These are phyloP conservation scores for Apodemia mormo DNA, from an alignment of 2,888 invertebrate species.

Conservation along the genomic window DNA sequence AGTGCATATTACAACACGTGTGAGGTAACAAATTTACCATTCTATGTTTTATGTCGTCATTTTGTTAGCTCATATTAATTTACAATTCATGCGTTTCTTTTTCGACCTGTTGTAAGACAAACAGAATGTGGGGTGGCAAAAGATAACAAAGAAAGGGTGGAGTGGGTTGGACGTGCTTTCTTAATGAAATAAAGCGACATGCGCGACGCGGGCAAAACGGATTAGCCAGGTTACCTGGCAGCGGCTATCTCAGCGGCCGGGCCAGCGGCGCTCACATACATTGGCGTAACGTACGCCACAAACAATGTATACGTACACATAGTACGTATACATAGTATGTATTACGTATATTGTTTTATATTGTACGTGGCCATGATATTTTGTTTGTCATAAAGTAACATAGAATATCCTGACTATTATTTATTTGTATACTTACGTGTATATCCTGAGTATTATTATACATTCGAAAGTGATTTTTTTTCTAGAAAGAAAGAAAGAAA, in stretches of 20 bases:
- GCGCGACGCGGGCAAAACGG: conserved; percentile 7
- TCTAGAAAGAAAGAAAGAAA: too few relatives aligned
- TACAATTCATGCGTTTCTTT: neutral
- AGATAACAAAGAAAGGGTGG: conserved; percentile 16
- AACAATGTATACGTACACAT: too few relatives aligned
- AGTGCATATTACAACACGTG: neutral
- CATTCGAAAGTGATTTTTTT: too few relatives aligned
- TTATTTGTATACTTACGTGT: too few relatives aligned
- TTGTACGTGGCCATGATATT: too few relatives aligned
- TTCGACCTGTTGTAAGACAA: neutral
- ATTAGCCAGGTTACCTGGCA: conserved; percentile 5
- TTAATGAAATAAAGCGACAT: conserved; percentile 10
- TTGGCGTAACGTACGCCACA: too few relatives aligned
- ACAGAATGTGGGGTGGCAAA: neutral
- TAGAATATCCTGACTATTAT: too few relatives aligned
- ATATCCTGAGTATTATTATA: too few relatives aligned
- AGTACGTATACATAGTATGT: too few relatives aligned
- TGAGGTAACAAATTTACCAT: neutral
- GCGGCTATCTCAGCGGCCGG: neutral
- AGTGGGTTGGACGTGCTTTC: conserved; percentile 10
- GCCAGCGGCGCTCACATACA: too few relatives aligned
- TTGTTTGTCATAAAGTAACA: too few relatives aligned
- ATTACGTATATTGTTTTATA: too few relatives aligned
- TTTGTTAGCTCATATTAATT: neutral
- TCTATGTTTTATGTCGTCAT: neutral